These are phyloP conservation scores for Neolamprologus variostigma DNA, from an alignment of 2,113 vertebrate species.

Conservation along the genomic window DNA sequence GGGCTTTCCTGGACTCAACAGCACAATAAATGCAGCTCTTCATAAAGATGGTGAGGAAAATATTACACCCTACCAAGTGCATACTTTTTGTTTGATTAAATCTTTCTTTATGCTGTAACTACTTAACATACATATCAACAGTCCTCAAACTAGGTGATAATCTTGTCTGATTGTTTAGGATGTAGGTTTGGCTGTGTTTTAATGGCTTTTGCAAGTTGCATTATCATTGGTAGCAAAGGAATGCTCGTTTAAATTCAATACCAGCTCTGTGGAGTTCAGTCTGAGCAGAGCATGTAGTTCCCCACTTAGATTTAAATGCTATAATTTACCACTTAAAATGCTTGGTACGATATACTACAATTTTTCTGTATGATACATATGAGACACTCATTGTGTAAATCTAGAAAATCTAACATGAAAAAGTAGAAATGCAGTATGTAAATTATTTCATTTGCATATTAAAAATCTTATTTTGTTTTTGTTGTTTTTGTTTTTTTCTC, in stretches of 20 bases:
- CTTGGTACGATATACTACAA: neutral
- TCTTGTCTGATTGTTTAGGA: neutral
- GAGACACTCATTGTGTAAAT: neutral
- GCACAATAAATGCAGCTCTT: constrained; percentile 62
- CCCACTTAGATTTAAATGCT: neutral
- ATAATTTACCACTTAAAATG: constrained; percentile 11
- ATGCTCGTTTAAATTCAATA: neutral
- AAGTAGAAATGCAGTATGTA: neutral
- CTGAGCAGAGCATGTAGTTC: neutral
- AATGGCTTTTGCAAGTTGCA: neutral
- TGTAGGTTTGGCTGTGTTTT: neutral
- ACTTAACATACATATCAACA: neutral
- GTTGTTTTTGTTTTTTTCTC: neutral
- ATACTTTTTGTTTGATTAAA: neutral
- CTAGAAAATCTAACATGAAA: neutral
- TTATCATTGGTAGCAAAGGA: constrained; percentile 2
- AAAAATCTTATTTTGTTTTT: neutral
- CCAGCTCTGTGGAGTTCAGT: neutral
- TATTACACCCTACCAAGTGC: neutral
- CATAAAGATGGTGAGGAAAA: constrained; percentile 59
- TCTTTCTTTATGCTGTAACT: neutral
- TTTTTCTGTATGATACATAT: constrained; percentile 1
- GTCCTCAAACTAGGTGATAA: neutral
- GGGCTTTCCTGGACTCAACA: constrained; percentile 66
- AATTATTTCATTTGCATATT: neutral